Base-by-base conservation (phyloP, 1,140 invertebrate genomes). In the Formica selysi region DNA sequence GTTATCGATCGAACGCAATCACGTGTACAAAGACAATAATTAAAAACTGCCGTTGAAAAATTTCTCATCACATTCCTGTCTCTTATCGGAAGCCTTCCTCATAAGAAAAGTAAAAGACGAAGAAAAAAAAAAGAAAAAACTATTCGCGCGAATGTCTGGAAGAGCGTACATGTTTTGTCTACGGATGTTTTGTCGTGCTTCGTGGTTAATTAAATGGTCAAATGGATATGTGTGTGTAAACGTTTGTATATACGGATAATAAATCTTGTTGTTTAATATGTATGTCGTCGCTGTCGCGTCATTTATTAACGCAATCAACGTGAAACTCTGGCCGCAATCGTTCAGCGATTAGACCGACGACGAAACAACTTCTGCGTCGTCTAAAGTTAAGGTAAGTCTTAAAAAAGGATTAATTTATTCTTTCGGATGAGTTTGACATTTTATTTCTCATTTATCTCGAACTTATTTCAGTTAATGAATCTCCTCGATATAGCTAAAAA, bases 181-280 rank as follows among this genome's bases (percentile, higher is more conserved):
- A 73, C 70, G 51, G 57, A 76, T 79, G 88, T 78, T 85, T 79
- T 36, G 67, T 70, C 76, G 74, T 61, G 89, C 74, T 87, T 90
- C 22, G 64, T 83, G 86, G 38, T 76, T 70, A 65, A 80, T 61
- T 86, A 10, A 86, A 62, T 71, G 86, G 57, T 85, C 48, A 70
- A 88, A 78, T 59, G 86, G 59, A 73, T 85, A 89, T 91, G 48
- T 51, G 16, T 51, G 16, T 51, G 78, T 93, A 91, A 92, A 92
- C 92, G 89, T 93, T 92, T 92, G 92, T 93, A 93, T 92, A 93
- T 93, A 93, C 71, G 88, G 61, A 86, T 90, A 93, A 90, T 91
- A 93, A 92, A 92, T 91, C 68, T 93, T 76, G 86, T 94, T 94
- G 92, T 93, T 93, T 93, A 93, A 89, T 90, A 90, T 83, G 68